Conservation (phyloP, 2,113 vertebrate genomes). For the Vireo altiloquus region DNA sequence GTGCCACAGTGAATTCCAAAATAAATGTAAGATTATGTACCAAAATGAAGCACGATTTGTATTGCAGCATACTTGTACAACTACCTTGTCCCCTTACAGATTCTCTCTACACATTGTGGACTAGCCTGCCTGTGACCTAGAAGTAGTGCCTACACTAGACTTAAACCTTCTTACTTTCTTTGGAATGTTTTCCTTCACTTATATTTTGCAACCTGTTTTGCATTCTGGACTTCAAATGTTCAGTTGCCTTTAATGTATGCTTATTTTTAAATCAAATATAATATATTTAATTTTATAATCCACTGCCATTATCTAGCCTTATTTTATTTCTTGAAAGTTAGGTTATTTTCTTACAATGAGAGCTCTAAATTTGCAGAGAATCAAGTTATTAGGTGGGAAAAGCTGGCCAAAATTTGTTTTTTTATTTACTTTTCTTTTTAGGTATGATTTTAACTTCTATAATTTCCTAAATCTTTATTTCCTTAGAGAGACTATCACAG, state of each 20-base stretch:
- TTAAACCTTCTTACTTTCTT: background rate
- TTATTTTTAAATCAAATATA: background rate
- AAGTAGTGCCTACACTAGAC: background rate
- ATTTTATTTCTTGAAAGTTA: background rate
- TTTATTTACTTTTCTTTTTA: background rate
- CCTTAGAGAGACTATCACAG: accelerated
- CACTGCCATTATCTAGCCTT: background rate
- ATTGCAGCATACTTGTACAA: background rate
- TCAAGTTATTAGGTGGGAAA: background rate
- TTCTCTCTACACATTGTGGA: background rate
- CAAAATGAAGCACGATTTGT: background rate
- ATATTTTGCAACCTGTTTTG: background rate
- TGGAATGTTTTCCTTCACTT: background rate
- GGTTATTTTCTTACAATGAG: background rate
- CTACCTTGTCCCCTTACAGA: background rate
- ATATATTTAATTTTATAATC: background rate
- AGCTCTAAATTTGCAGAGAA: background rate
- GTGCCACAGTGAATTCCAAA: background rate
- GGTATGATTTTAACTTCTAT: background rate
- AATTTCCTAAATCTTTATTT: background rate
- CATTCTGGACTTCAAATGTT: background rate
- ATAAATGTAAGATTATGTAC: background rate
- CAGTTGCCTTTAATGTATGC: background rate
- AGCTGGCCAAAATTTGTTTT: background rate
- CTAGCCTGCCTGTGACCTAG: background rate